These are phyloP conservation scores for Lasaia peninsularis DNA, from an alignment of 1,140 invertebrate species.

Conservation along the genomic window DNA sequence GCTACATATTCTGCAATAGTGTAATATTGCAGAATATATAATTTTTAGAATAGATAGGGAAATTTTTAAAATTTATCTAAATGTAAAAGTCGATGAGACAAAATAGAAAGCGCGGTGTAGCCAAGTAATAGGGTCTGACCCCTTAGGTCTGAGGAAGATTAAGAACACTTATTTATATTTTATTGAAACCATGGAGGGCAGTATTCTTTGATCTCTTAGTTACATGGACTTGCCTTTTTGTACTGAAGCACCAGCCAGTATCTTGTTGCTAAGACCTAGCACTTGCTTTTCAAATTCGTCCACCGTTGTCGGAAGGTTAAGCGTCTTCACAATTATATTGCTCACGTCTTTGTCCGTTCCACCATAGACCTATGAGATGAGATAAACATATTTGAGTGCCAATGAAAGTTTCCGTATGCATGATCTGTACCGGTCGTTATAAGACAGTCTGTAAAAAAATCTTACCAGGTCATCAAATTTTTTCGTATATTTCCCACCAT, in stretches of 20 bases:
- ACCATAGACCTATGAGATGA: slow-evolving; percentile 68
- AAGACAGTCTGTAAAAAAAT: too few species aligned
- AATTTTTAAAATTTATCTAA: too few species aligned
- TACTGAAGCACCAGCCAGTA: slow-evolving; percentile 66
- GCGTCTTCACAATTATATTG: slow-evolving; percentile 81
- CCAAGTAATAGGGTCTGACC: too few species aligned
- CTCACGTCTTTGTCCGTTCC: slow-evolving; percentile 82
- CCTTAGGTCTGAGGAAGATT: too few species aligned
- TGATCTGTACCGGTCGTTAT: too few species aligned
- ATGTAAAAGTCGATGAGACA: too few species aligned
- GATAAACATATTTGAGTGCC: neutral
- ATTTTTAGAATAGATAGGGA: too few species aligned
- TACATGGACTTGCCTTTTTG: slow-evolving; percentile 68
- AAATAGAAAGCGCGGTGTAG: too few species aligned
- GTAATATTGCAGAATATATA: too few species aligned
- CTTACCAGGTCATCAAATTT: slow-evolving; percentile 78
- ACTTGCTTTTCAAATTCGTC: slow-evolving; percentile 81
- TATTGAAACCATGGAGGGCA: too few species aligned
- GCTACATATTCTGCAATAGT: too few species aligned
- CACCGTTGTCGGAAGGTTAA: slow-evolving; percentile 82
- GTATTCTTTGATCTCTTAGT: neutral
- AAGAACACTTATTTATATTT: too few species aligned
- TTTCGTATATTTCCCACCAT: slow-evolving; percentile 84
- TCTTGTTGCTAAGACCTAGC: slow-evolving; percentile 57
- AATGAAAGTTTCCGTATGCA: neutral